Evolutionary conservation across 2,888 invertebrate species (phyloP).

Genomic region (Stenurella melanura): DNA sequence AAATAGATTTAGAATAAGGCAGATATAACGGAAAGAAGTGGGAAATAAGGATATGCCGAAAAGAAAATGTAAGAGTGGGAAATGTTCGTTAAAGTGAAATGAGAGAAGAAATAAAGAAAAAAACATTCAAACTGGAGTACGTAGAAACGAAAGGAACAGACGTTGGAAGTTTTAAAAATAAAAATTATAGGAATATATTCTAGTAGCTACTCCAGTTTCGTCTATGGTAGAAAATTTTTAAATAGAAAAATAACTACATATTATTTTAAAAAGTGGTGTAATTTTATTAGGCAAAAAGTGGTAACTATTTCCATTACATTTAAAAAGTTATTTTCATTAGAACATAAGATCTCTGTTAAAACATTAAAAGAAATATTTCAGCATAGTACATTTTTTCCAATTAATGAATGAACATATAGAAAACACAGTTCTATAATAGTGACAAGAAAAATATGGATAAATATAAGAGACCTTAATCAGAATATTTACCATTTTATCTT

Average conservation of each 20-base stretch:
- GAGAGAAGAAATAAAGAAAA: not conserved
- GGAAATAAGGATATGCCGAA: constrained; percentile 7
- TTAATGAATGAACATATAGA: not conserved
- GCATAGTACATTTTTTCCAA: not conserved
- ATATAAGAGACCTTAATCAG: not conserved
- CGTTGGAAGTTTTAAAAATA: not conserved
- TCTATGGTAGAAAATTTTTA: too few relatives aligned
- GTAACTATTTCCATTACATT: too few relatives aligned
- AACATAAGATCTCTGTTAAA: too few relatives aligned
- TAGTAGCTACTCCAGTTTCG: too few relatives aligned
- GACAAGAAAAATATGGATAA: not conserved
- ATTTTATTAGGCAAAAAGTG: too few relatives aligned
- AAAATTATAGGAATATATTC: too few relatives aligned
- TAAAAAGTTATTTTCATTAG: too few relatives aligned
- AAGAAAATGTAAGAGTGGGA: not conserved
- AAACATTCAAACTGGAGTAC: not conserved
- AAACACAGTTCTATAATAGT: not conserved
- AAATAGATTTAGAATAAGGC: not conserved
- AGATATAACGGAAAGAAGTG: not conserved
- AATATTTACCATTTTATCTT: not conserved
- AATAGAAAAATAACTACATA: too few relatives aligned
- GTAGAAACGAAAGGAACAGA: not conserved
- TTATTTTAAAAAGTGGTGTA: too few relatives aligned
- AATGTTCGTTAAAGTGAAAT: not conserved
- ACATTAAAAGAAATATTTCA: too few relatives aligned